Conservation (phyloP, 2,888 invertebrate species). For the Aelia acuminata region DNA sequence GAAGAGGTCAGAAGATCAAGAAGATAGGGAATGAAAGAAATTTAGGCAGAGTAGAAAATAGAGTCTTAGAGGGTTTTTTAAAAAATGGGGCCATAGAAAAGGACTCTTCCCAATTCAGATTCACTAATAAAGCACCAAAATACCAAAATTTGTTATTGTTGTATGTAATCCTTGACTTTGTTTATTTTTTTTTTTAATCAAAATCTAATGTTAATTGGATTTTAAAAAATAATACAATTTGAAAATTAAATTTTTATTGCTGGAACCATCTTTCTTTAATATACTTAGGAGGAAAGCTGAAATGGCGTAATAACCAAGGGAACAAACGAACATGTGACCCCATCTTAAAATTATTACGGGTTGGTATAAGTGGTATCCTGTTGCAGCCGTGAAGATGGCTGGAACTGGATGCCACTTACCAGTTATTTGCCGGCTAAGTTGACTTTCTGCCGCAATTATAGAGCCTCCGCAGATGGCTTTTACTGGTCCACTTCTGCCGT, state of each 20-base stretch:
- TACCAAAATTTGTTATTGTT: too few species aligned
- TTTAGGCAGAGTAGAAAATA: too few species aligned
- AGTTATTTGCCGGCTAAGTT: neutral
- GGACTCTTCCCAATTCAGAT: too few species aligned
- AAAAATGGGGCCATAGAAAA: too few species aligned
- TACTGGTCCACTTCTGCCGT: slow-evolving; percentile 15
- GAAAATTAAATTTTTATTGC: neutral
- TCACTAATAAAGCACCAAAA: too few species aligned
- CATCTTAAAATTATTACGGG: neutral
- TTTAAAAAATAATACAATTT: neutral
- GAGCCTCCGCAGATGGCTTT: slow-evolving; percentile 20
- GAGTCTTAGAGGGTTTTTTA: too few species aligned
- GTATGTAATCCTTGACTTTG: too few species aligned
- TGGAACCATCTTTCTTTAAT: neutral
- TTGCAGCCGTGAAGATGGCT: too few species aligned
- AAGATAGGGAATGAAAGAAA: too few species aligned
- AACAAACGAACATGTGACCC: slow-evolving; percentile 3
- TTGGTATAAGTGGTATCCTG: neutral
- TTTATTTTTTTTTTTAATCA: too few species aligned
- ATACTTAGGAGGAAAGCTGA: neutral
- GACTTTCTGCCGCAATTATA: slow-evolving; percentile 5
- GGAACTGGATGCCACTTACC: too few species aligned
- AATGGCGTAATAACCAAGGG: neutral
- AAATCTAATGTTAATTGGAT: neutral
- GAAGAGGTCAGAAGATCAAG: too few species aligned